Conservation (phyloP, 2,797 vertebrate species). For the Hipposideros larvatus region DNA sequence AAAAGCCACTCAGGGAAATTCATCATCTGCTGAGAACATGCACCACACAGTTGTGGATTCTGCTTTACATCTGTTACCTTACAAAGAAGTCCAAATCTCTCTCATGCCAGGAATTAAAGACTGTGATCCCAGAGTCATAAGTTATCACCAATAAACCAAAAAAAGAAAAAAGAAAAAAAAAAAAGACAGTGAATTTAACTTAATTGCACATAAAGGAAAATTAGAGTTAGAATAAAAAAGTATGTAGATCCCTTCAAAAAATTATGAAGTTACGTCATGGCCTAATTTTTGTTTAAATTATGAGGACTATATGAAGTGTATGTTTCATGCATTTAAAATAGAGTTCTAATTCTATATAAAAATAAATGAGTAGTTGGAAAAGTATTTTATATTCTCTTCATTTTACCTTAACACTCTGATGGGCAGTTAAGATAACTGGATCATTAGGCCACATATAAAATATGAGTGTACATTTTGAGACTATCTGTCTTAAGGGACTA, state of each 20-base stretch:
- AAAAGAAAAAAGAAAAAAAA: not conserved
- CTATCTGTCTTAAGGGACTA: not conserved
- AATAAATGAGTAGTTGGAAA: not conserved
- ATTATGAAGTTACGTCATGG: not conserved
- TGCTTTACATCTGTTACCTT: not conserved
- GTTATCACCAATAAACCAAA: not conserved
- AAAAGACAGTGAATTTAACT: not conserved
- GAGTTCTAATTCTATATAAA: not conserved
- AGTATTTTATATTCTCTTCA: not conserved
- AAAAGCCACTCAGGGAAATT: not conserved
- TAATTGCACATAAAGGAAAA: not conserved
- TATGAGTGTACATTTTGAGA: not conserved
- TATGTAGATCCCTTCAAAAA: not conserved
- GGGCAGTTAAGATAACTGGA: not conserved
- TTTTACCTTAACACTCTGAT: not conserved
- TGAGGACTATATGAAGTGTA: not conserved
- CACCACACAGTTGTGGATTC: not conserved
- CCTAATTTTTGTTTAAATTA: slow-evolving; percentile 4
- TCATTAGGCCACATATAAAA: not conserved
- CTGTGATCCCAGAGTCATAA: not conserved
- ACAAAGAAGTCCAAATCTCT: not conserved
- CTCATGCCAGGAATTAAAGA: not conserved
- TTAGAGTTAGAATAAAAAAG: slow-evolving; percentile 18
- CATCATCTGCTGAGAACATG: not conserved
- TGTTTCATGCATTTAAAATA: not conserved